Conservation (phyloP, 2,888 invertebrate species). For the Drosophila falleni region DNA sequence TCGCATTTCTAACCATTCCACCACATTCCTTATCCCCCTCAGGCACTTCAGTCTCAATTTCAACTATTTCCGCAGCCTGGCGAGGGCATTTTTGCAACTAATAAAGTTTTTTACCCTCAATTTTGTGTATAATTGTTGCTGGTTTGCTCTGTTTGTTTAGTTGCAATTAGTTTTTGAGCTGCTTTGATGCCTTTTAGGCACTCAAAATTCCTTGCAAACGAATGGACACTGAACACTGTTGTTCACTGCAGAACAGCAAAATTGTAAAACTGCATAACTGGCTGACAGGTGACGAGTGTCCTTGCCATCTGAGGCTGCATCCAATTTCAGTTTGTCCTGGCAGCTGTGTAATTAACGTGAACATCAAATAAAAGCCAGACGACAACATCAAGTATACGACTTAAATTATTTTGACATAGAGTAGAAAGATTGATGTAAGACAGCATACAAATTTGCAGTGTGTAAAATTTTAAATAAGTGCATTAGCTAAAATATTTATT, state of each 20-base stretch:
- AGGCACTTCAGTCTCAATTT: slow-evolving; percentile 70
- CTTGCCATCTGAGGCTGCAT: slow-evolving; percentile 15
- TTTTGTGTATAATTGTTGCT: slow-evolving; percentile 79
- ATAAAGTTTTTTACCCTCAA: slow-evolving; percentile 80
- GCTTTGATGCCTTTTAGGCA: slow-evolving; percentile 81
- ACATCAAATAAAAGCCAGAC: slow-evolving; percentile 51
- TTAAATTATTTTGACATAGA: slow-evolving; percentile 2
- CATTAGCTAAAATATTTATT: background rate
- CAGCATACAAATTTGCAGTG: slow-evolving; percentile 9
- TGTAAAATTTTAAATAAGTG: background rate
- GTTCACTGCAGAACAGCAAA: background rate
- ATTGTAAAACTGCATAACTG: background rate
- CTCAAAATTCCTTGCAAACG: slow-evolving; percentile 64
- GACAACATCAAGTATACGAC: slow-evolving; percentile 4
- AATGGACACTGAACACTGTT: slow-evolving; percentile 58
- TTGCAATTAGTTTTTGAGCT: slow-evolving; percentile 78
- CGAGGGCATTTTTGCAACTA: slow-evolving; percentile 80
- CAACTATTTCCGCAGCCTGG: slow-evolving; percentile 71
- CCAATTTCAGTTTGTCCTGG: slow-evolving; percentile 30
- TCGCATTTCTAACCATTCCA: slow-evolving; percentile 42
- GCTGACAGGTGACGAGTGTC: slow-evolving; percentile 22
- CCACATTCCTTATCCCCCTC: slow-evolving; percentile 11
- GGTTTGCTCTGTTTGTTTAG: slow-evolving; percentile 63
- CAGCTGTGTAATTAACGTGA: slow-evolving; percentile 74
- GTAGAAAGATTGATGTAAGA: slow-evolving; percentile 1